These are phyloP conservation scores for Octodon degus DNA, from an alignment of 2,113 vertebrate species.

Conservation along the genomic window DNA sequence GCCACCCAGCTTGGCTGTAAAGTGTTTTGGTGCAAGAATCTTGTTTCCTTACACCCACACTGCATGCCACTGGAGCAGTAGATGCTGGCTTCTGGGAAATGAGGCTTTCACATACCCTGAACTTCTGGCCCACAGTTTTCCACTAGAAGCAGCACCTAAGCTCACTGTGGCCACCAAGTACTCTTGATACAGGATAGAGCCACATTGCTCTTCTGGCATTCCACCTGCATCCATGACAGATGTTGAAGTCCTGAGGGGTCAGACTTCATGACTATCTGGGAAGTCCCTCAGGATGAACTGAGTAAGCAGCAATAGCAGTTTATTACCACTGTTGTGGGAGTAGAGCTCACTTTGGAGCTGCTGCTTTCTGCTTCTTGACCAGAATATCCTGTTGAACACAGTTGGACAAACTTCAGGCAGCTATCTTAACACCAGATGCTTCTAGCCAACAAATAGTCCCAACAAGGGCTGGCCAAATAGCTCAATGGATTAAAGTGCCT, in stretches of 20 bases:
- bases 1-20: background rate
- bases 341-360: background rate
- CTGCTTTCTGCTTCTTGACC: background rate
- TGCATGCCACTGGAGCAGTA: background rate
- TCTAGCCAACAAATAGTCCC: background rate
- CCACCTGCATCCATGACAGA: background rate
- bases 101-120: background rate
- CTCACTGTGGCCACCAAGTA: background rate
- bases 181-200: background rate
- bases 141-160: background rate
- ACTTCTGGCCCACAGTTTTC: too few species aligned
- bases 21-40: background rate
- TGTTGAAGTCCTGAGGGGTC: background rate
- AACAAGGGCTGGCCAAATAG: background rate
- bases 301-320: background rate
- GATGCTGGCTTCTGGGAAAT: background rate
- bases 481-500: too few species aligned
- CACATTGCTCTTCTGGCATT: background rate
- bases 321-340: background rate
- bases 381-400: background rate
- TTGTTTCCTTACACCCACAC: background rate
- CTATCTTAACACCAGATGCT: background rate
- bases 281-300: background rate
- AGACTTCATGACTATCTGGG: background rate
- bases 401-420: background rate